phyloP scores from a whole-genome alignment of 2,113 vertebrate species.

The Sorex fumeus region DNA sequence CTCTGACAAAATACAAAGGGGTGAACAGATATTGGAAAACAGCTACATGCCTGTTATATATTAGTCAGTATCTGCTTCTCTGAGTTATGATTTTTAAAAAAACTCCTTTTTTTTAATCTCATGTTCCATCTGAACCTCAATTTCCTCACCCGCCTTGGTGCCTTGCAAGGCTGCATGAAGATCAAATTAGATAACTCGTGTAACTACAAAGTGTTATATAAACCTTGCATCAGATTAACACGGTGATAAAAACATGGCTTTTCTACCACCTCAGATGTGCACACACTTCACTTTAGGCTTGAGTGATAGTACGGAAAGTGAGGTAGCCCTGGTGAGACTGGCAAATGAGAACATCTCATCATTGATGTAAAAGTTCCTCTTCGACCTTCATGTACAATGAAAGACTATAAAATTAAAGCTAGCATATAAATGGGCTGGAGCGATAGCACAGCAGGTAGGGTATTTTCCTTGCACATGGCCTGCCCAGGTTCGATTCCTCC shows the following conservation, averaged over 20 bases:
- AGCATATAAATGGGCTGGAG: no score
- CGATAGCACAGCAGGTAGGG: no score
- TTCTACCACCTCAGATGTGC: accelerated
- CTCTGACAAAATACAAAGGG: background rate
- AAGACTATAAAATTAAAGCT: background rate
- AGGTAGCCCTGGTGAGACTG: background rate
- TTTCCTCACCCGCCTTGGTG: conserved; percentile 58
- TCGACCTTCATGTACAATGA: background rate
- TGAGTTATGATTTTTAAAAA: conserved; percentile 55
- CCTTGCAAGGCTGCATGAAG: background rate
- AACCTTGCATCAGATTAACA: background rate
- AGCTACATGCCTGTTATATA: background rate
- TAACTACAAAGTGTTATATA: background rate
- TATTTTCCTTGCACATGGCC: no score
- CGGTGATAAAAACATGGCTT: accelerated
- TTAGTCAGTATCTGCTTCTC: background rate
- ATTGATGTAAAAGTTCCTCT: background rate
- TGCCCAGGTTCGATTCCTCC: no score
- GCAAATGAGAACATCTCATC: background rate
- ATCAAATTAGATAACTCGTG: background rate
- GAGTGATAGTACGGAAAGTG: background rate
- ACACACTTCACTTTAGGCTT: background rate
- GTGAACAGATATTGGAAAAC: background rate
- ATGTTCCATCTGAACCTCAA: conserved; percentile 47
- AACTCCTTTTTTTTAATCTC: conserved; percentile 8